Conservation (phyloP, 2,797 vertebrate species). For the Fratercula arctica region DNA sequence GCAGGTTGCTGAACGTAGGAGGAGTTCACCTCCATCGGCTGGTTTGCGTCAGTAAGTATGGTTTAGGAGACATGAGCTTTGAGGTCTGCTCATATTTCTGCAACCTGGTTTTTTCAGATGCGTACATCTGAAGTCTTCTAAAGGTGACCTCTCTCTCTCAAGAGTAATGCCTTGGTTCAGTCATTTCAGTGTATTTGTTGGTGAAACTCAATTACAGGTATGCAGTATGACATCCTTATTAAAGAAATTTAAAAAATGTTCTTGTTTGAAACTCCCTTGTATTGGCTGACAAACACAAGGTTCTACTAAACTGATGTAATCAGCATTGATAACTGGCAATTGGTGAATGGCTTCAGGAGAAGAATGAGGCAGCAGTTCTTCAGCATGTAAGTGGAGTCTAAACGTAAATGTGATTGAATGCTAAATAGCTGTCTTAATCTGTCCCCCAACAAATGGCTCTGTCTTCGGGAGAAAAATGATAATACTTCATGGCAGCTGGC, state of each 20-base stretch:
- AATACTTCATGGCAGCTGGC: not conserved
- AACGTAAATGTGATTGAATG: not conserved
- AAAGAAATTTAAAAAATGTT: constrained; percentile 55
- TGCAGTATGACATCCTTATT: constrained; percentile 73
- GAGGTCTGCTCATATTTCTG: constrained; percentile 67
- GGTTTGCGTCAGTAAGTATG: constrained; percentile 69
- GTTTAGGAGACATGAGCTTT: constrained; percentile 66
- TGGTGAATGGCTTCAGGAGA: constrained; percentile 21
- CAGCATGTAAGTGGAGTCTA: not conserved
- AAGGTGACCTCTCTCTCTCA: constrained; percentile 51
- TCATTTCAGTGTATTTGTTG: constrained; percentile 74
- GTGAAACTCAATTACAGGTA: constrained; percentile 80
- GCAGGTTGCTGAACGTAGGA: constrained; percentile 69
- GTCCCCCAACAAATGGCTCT: not conserved
- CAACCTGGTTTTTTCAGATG: constrained; percentile 70
- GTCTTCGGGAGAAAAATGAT: not conserved
- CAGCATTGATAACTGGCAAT: not conserved
- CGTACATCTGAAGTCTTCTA: constrained; percentile 42
- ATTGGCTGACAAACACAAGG: constrained; percentile 31
- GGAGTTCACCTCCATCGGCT: constrained; percentile 66
- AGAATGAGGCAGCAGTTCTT: constrained; percentile 13
- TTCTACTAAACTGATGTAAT: not conserved
- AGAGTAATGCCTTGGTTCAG: constrained; percentile 60
- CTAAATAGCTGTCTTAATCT: not conserved
- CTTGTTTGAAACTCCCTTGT: constrained; percentile 74